Base-by-base conservation (phyloP, 2,888 invertebrate species). In the Eumacrocentrus americanus region DNA sequence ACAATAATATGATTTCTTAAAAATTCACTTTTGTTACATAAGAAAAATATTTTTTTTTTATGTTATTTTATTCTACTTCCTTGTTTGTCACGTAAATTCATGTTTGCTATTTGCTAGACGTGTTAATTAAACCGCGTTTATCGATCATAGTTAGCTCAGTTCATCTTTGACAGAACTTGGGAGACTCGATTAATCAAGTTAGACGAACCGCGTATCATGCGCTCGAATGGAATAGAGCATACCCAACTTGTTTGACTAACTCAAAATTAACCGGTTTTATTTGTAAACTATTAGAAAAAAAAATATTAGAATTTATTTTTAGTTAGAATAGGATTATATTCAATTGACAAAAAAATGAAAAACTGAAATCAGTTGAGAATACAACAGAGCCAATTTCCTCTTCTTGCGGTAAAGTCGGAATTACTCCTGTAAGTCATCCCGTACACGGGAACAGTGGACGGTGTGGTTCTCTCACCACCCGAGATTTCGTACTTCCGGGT, bases 401-500 rank as follows among this genome's bases (percentile, higher is more conserved):
- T 29, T 4, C 9, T 4, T 29, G 29, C 4, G 4, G 9, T 29
- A 29, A 4, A 29, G 4, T 29, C 5, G 9, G 20, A 42, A 14
- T 18, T 42, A 18, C 11, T 18, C 18, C 14, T 42, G 9, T 18
- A 18, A 2, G 42, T 42, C 42, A 42, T 20, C 7, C 16, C 16
- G 18, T 18, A 18, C 14, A 18, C 11, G 42, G 18, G 20, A 42
- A 42, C 42, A 42, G 14, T 42, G 44, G n/a, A 44, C 22, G 22
- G 18, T 37, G 20, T 25, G n/a, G 18, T 35, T 16, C 18, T 16
- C 59, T 48, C 62, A 62, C 58, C 35, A 64, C 67, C 63, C 62
- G 64, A 61, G 67, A 64, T 66, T 67, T 66, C 68, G 72, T 72
- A 72, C 70, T 71, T 72, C 68, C 70, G 65, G 59, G 52, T 61